Evolutionary conservation across 53 echinoderm and acorn worm genomes (phyloP).

Genomic region (Holothuria leucospilota): DNA sequence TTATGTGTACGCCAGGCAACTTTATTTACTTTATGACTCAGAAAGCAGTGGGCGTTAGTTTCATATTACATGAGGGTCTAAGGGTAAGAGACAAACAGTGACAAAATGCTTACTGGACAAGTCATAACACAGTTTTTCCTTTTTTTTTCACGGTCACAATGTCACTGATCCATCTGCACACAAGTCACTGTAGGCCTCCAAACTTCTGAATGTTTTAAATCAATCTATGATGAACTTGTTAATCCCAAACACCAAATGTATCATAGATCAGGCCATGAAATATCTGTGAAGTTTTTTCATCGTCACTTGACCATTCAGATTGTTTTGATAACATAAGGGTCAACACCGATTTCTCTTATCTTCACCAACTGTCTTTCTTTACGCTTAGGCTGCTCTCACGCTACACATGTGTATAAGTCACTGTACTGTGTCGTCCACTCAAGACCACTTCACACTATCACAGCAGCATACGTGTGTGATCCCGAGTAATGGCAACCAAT

Average conservation of each 20-base stretch:
- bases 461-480: no score
- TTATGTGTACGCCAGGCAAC: no score
- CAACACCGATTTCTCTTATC: not conserved
- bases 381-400: no score
- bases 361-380: not conserved
- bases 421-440: no score
- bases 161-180: slow-evolving; percentile 42
- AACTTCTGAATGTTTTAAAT: slow-evolving; percentile 29
- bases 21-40: no score
- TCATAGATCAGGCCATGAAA: slow-evolving; percentile 46
- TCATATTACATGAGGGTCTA: no score
- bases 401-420: no score
- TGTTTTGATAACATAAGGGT: not conserved
- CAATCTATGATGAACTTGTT: slow-evolving; percentile 38
- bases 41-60: no score
- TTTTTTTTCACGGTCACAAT: not conserved
- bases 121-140: not conserved
- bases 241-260: slow-evolving; percentile 22
- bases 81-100: not conserved
- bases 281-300: slow-evolving; percentile 18
- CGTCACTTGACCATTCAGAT: slow-evolving; percentile 10
- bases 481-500: no score
- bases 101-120: not conserved
- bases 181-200: slow-evolving; percentile 45
- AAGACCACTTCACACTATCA: no score